Percentiles rank a stretch among this genome's conserved stretches.
phyloP scores from a whole-genome alignment of 2,888 invertebrate genomes.

The Cepaea hortensis region DNA sequence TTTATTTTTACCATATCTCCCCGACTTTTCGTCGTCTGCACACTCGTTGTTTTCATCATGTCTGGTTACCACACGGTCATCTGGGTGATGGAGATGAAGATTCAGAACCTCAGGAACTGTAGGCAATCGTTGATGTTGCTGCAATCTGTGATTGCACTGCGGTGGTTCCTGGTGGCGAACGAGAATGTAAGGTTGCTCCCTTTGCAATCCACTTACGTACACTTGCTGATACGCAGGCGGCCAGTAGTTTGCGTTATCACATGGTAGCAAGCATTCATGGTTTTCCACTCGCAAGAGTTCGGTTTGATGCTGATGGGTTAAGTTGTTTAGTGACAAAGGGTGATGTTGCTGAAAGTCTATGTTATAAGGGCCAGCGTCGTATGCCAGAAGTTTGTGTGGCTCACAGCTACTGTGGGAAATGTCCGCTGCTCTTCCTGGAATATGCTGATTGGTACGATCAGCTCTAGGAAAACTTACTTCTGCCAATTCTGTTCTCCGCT shows the following conservation, averaged over 20 bases:
- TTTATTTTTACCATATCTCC: neutral
- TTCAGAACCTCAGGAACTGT: neutral
- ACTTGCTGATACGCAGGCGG: neutral
- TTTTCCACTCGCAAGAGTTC: too few relatives aligned
- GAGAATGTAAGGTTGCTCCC: neutral
- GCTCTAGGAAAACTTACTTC: neutral
- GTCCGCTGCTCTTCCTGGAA: neutral
- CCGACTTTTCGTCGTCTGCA: neutral
- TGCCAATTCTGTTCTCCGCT: neutral
- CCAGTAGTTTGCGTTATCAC: neutral
- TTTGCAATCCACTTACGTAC: neutral
- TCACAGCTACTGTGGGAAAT: too few relatives aligned
- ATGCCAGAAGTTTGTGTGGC: neutral
- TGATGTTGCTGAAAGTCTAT: too few relatives aligned
- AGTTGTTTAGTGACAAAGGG: neutral
- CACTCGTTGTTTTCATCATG: neutral
- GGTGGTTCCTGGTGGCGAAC: neutral
- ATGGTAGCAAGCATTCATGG: neutral
- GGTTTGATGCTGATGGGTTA: too few relatives aligned
- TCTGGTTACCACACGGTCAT: too few relatives aligned
- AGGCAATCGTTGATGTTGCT: neutral
- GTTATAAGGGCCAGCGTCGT: neutral
- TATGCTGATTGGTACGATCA: neutral
- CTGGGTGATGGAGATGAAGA: neutral
- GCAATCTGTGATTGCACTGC: neutral